phyloP scores from a whole-genome alignment of 1,140 invertebrate species.

The Cyclargus thomasi region DNA sequence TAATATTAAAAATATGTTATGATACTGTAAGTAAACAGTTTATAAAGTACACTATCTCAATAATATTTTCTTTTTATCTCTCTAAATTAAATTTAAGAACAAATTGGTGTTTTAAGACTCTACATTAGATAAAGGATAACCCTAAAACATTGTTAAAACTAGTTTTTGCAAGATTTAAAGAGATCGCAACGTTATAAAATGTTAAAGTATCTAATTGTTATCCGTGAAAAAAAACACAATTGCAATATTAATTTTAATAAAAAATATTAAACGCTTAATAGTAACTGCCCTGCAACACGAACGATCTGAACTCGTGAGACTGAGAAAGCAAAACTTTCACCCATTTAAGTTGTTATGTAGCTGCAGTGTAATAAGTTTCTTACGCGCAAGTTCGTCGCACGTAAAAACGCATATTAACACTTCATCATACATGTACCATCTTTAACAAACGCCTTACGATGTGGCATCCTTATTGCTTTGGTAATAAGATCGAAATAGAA shows the following conservation, averaged over 20 bases:
- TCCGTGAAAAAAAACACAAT: too few species aligned
- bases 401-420: constrained; percentile 20
- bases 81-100: neutral
- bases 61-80: too few species aligned
- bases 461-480: neutral
- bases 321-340: constrained; percentile 47
- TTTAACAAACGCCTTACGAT: neutral
- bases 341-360: constrained; percentile 30
- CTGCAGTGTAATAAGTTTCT: constrained; percentile 26
- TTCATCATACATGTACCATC: constrained; percentile 11
- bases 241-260: too few species aligned
- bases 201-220: too few species aligned
- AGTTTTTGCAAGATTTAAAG: too few species aligned
- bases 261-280: neutral
- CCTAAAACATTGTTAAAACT: too few species aligned
- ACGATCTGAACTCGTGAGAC: constrained; percentile 35
- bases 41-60: too few species aligned
- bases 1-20: too few species aligned
- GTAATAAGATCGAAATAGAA: neutral
- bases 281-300: constrained; percentile 38
- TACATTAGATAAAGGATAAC: too few species aligned
- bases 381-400: constrained; percentile 21
- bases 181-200: too few species aligned
- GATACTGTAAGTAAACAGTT: too few species aligned
- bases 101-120: constrained; percentile 14